A percentile compares a stretch with the other conserved stretches of the same genome.
Evolutionary conservation across 2,797 vertebrate genomes (phyloP).

Genomic region (Silurus lanzhouensis): DNA sequence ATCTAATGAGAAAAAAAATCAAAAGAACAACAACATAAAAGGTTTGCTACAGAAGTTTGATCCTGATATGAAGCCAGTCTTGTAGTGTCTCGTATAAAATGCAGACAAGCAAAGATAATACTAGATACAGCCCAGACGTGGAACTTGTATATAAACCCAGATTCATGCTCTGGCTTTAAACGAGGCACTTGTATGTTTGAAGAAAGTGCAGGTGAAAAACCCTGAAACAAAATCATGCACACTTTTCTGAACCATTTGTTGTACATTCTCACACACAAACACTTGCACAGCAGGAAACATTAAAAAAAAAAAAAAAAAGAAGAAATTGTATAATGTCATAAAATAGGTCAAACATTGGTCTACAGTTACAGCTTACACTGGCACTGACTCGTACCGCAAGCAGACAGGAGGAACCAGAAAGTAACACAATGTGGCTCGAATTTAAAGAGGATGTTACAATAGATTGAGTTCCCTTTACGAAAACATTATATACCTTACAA

Average conservation of each 20-base stretch:
- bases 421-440: background rate
- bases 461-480: background rate
- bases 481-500: background rate
- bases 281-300: background rate
- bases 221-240: background rate
- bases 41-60: background rate
- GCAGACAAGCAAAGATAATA: background rate
- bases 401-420: background rate
- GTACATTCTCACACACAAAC: background rate
- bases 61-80: background rate
- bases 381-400: background rate
- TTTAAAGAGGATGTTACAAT: background rate
- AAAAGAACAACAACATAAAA: background rate
- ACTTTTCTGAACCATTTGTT: background rate
- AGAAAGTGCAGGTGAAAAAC: background rate
- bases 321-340: background rate
- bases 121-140: background rate
- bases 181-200: background rate
- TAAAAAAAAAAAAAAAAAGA: background rate
- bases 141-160: background rate
- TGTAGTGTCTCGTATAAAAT: background rate
- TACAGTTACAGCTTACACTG: background rate
- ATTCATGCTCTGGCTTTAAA: background rate
- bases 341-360: background rate
- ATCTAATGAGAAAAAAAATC: background rate